Conservation (phyloP, 2,888 invertebrate species). For the Cyrtodaria siliqua region DNA sequence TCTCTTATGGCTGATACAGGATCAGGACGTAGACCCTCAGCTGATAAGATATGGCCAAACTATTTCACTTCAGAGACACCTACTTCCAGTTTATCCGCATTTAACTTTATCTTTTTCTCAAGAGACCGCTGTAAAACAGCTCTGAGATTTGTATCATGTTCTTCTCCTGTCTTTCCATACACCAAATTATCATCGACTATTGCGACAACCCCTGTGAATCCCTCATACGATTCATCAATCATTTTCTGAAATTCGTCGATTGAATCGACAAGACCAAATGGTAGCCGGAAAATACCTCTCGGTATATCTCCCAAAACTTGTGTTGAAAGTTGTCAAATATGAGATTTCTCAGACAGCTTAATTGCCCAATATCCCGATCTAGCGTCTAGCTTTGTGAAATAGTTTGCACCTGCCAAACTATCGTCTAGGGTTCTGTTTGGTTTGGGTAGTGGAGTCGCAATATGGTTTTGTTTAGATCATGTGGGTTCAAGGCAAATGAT, state of each 20-base stretch:
- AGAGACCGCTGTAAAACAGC: background rate
- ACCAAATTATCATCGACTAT: constrained; percentile 27
- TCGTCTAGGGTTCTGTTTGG: constrained; percentile 16
- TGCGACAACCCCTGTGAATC: constrained; percentile 20
- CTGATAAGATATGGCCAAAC: constrained; percentile 35
- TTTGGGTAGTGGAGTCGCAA: constrained; percentile 26
- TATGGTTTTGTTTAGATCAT: constrained; percentile 41
- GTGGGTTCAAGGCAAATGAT: too few species aligned
- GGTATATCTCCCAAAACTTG: too few species aligned
- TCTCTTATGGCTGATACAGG: constrained; percentile 32
- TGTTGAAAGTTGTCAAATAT: too few species aligned
- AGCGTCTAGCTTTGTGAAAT: constrained; percentile 9
- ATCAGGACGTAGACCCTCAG: constrained; percentile 18
- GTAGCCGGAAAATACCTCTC: too few species aligned
- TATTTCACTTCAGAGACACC: constrained; percentile 20
- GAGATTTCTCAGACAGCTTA: too few species aligned
- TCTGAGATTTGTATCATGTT: constrained; percentile 6
- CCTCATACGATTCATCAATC: too few species aligned
- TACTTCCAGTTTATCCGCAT: constrained; percentile 27
- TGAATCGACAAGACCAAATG: too few species aligned
- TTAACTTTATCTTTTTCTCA: constrained; percentile 5
- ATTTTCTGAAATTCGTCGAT: too few species aligned
- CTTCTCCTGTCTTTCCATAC: constrained; percentile 6
- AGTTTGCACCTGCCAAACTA: constrained; percentile 8
- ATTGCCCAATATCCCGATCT: constrained; percentile 5